These are phyloP conservation scores for Hemistola chrysoprasaria DNA, from an alignment of 2,888 invertebrate genomes.

Conservation along the genomic window DNA sequence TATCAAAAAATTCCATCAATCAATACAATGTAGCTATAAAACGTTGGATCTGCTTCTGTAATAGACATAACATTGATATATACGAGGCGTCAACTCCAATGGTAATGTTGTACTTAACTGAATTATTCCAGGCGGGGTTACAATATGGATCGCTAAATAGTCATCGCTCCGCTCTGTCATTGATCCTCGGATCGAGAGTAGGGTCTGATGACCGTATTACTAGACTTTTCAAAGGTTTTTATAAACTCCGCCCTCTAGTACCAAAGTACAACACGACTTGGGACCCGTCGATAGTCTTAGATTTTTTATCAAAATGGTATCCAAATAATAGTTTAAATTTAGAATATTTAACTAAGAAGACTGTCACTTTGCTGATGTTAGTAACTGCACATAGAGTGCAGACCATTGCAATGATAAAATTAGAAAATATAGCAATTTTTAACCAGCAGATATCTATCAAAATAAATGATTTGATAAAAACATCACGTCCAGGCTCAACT, in stretches of 20 bases:
- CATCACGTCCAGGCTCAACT: too few species aligned
- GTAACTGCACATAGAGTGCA: too few species aligned
- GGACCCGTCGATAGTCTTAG: constrained; percentile 11
- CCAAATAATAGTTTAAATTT: too few species aligned
- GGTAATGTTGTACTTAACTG: constrained; percentile 7
- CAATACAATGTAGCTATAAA: constrained; percentile 15
- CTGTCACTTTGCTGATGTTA: too few species aligned
- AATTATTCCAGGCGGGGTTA: constrained; percentile 9
- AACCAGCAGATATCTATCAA: too few species aligned
- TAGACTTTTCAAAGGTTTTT: constrained; percentile 2
- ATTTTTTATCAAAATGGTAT: background rate
- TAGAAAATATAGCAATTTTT: too few species aligned
- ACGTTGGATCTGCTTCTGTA: constrained; percentile 18
- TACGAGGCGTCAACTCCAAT: constrained; percentile 7
- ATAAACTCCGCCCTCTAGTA: constrained; percentile 5
- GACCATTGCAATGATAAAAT: too few species aligned
- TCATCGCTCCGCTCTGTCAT: constrained; percentile 2
- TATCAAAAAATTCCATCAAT: constrained; percentile 18
- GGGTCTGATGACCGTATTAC: background rate
- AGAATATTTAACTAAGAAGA: too few species aligned
- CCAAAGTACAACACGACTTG: constrained; percentile 18
- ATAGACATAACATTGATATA: background rate
- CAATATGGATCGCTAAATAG: constrained; percentile 14
- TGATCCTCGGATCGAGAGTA: constrained; percentile 1
- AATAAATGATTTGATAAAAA: too few species aligned